These are phyloP conservation scores for Microctonus aethiopoides DNA, from an alignment of 2,888 invertebrate species.

Conservation along the genomic window DNA sequence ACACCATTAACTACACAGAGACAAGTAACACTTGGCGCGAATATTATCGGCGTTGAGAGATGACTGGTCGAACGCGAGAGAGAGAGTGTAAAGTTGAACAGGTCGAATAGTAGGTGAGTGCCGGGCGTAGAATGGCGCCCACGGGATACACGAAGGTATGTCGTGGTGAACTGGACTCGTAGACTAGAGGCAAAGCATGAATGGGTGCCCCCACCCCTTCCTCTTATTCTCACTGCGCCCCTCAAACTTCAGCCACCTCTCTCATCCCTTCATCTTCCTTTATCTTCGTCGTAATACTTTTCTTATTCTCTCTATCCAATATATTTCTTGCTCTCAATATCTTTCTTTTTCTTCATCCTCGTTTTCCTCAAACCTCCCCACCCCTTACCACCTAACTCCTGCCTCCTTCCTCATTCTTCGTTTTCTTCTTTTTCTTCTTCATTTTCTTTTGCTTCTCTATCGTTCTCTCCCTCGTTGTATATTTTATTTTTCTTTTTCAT, in stretches of 20 bases:
- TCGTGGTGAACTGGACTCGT: conserved; percentile 63
- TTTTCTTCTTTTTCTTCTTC: conserved; percentile 18
- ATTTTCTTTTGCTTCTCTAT: background rate
- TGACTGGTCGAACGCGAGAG: conserved; percentile 5
- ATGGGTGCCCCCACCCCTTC: conserved; percentile 61
- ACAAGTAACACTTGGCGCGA: background rate
- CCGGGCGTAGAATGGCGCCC: conserved; percentile 58
- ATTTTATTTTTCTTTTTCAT: too few relatives aligned
- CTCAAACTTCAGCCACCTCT: conserved; percentile 26
- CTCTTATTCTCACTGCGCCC: conserved; percentile 18
- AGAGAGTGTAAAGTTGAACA: conserved; percentile 23
- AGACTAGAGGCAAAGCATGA: conserved; percentile 64
- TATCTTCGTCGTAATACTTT: conserved; percentile 36
- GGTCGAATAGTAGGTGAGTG: conserved; percentile 51
- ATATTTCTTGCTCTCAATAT: conserved; percentile 37
- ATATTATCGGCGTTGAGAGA: background rate
- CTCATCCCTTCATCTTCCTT: conserved; percentile 32
- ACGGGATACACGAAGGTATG: conserved; percentile 61
- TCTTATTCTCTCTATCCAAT: conserved; percentile 17
- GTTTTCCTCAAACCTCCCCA: conserved; percentile 1
- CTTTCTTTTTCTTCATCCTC: conserved; percentile 9
- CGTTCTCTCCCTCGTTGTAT: too few relatives aligned
- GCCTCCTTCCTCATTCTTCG: conserved; percentile 5
- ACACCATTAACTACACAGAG: background rate
- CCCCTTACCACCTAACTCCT: background rate